Evolutionary conservation across 2,888 invertebrate genomes (phyloP).

Genomic region (Cryptosula pallasiana): DNA sequence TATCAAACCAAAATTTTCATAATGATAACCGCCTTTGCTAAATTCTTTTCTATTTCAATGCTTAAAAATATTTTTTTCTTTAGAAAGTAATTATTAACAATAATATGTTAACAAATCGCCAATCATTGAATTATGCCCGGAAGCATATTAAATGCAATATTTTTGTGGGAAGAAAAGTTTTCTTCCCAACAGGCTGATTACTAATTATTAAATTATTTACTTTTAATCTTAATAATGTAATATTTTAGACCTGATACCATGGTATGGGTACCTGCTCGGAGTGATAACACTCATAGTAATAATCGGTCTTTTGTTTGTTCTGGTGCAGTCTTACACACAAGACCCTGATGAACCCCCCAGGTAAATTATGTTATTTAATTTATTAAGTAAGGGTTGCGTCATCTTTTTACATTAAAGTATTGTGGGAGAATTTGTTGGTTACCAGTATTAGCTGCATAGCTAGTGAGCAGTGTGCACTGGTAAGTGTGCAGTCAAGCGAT

Average conservation of each 20-base stretch:
- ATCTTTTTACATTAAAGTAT: too few species aligned
- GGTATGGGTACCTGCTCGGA: background rate
- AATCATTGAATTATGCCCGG: background rate
- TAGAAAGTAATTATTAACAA: background rate
- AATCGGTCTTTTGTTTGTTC: background rate
- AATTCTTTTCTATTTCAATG: too few species aligned
- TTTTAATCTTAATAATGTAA: too few species aligned
- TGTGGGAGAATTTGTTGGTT: too few species aligned
- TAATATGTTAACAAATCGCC: background rate
- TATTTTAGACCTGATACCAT: constrained; percentile 4
- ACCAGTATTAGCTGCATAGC: too few species aligned
- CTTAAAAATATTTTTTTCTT: background rate
- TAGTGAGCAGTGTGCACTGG: too few species aligned
- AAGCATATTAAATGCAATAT: background rate
- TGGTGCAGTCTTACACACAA: background rate
- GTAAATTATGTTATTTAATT: background rate
- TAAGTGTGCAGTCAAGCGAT: too few species aligned
- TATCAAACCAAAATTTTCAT: too few species aligned
- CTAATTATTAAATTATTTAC: background rate
- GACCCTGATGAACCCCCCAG: background rate
- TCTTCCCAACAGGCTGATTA: background rate
- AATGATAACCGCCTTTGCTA: too few species aligned
- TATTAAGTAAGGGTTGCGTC: too few species aligned
- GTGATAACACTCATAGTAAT: background rate
- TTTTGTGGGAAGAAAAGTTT: background rate